Base-by-base conservation (phyloP, 2,113 vertebrate species). In the Siniperca knerii region DNA sequence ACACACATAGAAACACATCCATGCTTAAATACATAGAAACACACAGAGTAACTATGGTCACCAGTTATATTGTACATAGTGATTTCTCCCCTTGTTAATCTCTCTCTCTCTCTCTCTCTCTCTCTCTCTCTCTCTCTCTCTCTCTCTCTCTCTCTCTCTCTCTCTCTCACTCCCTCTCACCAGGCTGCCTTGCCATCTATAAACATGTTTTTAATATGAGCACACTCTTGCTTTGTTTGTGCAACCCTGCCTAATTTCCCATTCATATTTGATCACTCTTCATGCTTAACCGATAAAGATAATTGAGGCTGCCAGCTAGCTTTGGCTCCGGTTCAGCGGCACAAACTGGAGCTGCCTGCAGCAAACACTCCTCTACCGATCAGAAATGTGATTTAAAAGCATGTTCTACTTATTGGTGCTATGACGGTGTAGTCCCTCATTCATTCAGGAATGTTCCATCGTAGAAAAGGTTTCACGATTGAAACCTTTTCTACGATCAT, bases 141-240 rank as follows among this genome's bases (percentile, higher is more conserved):
- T 76, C n/a, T 35, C 29, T 86, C 69, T 75, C 58, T 50, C 48
- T 54, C 46, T 76, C n/a, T 35, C 29, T 29, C 29, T 52, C 40
- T 54, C 46, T 75, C 29, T 35, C 33, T 68, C 67, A 55, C 29
- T 33, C 9, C 21, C 35, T 69, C 40, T 58, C 42, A 16, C 25
- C 50, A 15, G 23, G 4, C 78, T 62, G 13, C 40, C 16, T 80
- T 71, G 6, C 77, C 29, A 1, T 83, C 76, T 44, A 79, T 64
- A 89, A 91, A 89, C 81, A 84, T 66, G 20, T 77, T 82, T 88
- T 83, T 87, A 85, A 90, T 90, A 86, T 74, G 23, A 80, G 40
- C 46, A 18, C 60, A 44, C 68, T 67, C n/a, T 37, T 61, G 73
- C 79, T 88, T 82, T 92, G 86, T 92, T 92, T 89, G 79, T 50